Percentiles rank a stretch among this genome's conserved stretches.
These are phyloP conservation scores for Limnephilus rhombicus DNA, from an alignment of 2,888 invertebrate species.

Conservation along the genomic window DNA sequence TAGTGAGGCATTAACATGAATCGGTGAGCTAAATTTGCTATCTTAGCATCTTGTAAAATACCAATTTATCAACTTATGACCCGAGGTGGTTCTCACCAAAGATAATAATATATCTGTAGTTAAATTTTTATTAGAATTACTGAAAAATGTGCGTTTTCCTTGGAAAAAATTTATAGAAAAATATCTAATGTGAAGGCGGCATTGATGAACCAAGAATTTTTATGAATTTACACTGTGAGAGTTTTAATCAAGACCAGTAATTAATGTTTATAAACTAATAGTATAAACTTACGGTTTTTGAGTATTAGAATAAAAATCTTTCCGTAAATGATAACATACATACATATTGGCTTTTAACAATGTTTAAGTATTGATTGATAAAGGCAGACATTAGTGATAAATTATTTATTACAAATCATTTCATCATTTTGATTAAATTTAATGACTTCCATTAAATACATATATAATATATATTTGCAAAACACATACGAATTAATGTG, in stretches of 20 bases:
- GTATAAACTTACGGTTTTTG: not conserved
- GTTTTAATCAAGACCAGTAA: not conserved
- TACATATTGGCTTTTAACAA: not conserved
- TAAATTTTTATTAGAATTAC: constrained; percentile 23
- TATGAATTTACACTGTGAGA: not conserved
- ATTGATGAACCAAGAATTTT: not conserved
- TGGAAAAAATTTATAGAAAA: not conserved
- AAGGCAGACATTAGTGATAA: not conserved
- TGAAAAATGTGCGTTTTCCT: not conserved
- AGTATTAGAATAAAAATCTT: not conserved
- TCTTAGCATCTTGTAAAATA: constrained; percentile 12
- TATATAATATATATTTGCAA: not conserved
- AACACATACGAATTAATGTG: not conserved
- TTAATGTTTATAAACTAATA: too few species aligned
- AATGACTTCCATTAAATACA: not conserved
- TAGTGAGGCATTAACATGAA: not conserved
- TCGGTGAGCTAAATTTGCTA: constrained; percentile 1
- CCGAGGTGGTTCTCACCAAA: constrained; percentile 61
- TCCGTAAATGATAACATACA: not conserved
- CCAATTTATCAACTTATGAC: constrained; percentile 52
- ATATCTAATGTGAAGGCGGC: not conserved
- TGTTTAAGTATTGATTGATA: not conserved
- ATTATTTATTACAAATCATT: not conserved
- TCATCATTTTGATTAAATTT: not conserved
- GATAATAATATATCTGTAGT: constrained; percentile 53